Evolutionary conservation across 2,113 vertebrate genomes (phyloP).

Genomic region (Oncorhynchus mykiss): DNA sequence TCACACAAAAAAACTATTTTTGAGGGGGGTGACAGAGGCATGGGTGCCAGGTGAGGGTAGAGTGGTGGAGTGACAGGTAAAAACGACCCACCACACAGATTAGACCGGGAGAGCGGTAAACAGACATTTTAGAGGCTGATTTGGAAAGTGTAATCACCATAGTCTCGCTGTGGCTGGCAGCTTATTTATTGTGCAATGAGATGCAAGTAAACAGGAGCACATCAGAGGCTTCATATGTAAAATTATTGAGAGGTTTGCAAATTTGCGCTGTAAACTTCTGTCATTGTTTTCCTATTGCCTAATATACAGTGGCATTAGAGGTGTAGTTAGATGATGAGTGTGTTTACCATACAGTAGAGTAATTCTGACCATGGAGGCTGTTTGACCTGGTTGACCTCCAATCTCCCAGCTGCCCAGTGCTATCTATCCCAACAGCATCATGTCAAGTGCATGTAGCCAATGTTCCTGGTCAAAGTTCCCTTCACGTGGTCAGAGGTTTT

Average conservation of each 20-base stretch:
- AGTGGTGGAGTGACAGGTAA: not conserved
- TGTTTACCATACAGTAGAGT: not conserved
- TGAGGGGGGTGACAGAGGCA: not conserved
- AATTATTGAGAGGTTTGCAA: too few species aligned
- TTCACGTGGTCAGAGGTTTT: not conserved
- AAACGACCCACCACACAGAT: not conserved
- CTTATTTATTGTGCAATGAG: not conserved
- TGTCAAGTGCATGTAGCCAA: not conserved
- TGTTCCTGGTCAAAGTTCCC: not conserved
- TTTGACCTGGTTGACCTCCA: slow-evolving; percentile 1
- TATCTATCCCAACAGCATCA: not conserved
- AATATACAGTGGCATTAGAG: too few species aligned
- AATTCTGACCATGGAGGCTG: not conserved
- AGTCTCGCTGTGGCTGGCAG: not conserved
- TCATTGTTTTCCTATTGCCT: too few species aligned
- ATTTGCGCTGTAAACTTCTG: too few species aligned
- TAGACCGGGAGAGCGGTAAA: not conserved
- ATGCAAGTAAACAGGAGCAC: too few species aligned
- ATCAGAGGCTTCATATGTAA: too few species aligned
- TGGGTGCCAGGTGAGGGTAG: not conserved
- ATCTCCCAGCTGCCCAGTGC: not conserved
- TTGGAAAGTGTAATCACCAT: not conserved
- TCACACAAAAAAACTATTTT: too few species aligned
- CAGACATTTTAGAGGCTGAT: not conserved
- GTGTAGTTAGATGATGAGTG: not conserved